phyloP scores from a whole-genome alignment of 2,113 vertebrate species.

The Grammomys surdaster region DNA sequence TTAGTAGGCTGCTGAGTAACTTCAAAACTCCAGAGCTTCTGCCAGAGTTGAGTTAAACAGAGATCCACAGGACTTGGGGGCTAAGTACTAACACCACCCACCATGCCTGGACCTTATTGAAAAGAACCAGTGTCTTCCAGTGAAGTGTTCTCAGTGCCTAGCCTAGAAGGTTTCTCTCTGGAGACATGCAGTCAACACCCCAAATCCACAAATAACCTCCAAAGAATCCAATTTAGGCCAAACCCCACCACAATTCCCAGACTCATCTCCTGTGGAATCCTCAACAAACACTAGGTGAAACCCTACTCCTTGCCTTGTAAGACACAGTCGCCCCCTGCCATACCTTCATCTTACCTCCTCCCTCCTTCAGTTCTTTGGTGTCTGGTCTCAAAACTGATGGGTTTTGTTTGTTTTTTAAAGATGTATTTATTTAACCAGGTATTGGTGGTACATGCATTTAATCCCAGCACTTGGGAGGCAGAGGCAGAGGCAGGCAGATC shows the following conservation, averaged over 20 bases:
- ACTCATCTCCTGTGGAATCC: background rate
- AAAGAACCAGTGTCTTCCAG: background rate
- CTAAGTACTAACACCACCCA: background rate
- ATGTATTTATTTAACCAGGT: background rate
- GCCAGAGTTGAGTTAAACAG: constrained; percentile 38
- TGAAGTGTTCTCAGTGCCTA: background rate
- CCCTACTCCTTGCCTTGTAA: background rate
- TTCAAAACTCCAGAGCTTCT: constrained; percentile 57
- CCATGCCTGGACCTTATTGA: background rate
- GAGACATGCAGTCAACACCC: background rate
- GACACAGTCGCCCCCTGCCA: background rate
- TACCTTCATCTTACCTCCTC: background rate
- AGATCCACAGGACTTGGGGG: background rate
- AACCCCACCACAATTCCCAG: constrained; percentile 15
- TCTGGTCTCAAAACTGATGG: constrained; percentile 8
- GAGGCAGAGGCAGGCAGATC: background rate
- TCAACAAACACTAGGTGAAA: constrained; percentile 1
- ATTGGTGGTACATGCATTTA: background rate
- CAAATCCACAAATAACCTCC: constrained; percentile 32
- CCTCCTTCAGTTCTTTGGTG: background rate
- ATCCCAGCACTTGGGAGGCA: background rate
- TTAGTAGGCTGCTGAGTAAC: constrained; percentile 55
- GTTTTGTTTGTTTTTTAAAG: background rate
- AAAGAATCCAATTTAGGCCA: background rate
- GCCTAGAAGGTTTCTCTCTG: background rate